phyloP scores from a whole-genome alignment of 2,888 invertebrate genomes.

The Miltochrista miniata region DNA sequence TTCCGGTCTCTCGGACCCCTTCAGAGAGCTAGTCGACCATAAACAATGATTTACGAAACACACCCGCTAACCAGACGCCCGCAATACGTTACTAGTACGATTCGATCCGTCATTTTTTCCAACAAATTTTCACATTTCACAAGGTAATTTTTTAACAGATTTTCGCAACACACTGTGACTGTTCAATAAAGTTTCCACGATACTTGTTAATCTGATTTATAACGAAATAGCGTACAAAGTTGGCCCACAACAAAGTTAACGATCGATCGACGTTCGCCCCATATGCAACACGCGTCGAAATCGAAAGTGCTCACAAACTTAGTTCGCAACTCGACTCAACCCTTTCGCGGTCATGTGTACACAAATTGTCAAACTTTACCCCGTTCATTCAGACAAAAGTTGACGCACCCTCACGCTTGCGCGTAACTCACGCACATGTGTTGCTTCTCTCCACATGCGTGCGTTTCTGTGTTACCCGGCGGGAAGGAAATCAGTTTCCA shows the following conservation, averaged over 20 bases:
- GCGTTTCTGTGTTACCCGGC: slow-evolving; percentile 50
- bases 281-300: slow-evolving; percentile 77
- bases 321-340: slow-evolving; percentile 69
- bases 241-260: slow-evolving; percentile 52
- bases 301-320: slow-evolving; percentile 71
- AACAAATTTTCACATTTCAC: slow-evolving; percentile 60
- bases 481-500: slow-evolving; percentile 31
- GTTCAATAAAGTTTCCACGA: slow-evolving; percentile 18
- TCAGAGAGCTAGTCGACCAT: slow-evolving; percentile 75
- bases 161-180: slow-evolving; percentile 25
- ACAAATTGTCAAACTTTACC: slow-evolving; percentile 70
- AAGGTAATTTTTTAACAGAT: slow-evolving; percentile 37
- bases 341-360: slow-evolving; percentile 73
- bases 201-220: slow-evolving; percentile 47
- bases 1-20: slow-evolving; percentile 70
- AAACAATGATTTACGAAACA: slow-evolving; percentile 80
- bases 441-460: slow-evolving; percentile 14
- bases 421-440: too few species aligned
- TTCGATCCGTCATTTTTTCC: slow-evolving; percentile 61
- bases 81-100: slow-evolving; percentile 58
- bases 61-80: slow-evolving; percentile 51
- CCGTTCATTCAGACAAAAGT: slow-evolving; percentile 73
- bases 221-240: slow-evolving; percentile 51
- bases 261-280: slow-evolving; percentile 71
- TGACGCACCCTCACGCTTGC: slow-evolving; percentile 66